phyloP scores from a whole-genome alignment of 1,140 invertebrate genomes.

The Lysiphlebus fabarum region DNA sequence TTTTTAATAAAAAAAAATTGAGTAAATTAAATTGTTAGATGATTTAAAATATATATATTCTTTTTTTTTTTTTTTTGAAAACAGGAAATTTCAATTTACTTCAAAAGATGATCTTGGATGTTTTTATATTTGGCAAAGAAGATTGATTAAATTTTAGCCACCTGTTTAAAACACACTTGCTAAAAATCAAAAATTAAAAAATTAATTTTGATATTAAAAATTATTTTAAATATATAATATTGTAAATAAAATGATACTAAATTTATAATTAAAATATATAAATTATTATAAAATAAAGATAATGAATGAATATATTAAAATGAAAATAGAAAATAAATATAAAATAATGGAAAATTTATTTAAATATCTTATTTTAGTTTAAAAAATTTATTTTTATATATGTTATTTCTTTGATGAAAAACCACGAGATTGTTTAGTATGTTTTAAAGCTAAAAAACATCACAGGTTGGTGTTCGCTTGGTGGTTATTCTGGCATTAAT shows the following conservation, averaged over 20 bases:
- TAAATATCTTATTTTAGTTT: no score
- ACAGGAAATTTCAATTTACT: slow-evolving; percentile 17
- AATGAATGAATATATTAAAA: no score
- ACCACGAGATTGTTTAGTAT: neutral
- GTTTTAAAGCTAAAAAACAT: slow-evolving; percentile 26
- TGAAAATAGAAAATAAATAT: no score
- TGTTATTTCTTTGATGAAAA: neutral
- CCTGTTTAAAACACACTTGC: slow-evolving; percentile 17
- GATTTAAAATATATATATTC: neutral
- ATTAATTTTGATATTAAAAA: no score
- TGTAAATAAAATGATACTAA: no score
- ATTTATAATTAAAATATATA: no score
- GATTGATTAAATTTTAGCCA: slow-evolving; percentile 14
- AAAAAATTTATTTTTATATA: no score
- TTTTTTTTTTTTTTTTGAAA: neutral
- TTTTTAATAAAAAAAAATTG: no score
- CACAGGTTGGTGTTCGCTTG: slow-evolving; percentile 54
- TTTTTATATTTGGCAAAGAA: slow-evolving; percentile 16
- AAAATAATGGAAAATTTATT: no score
- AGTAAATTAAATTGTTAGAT: neutral
- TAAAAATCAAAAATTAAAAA: no score
- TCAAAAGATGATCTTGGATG: slow-evolving; percentile 13
- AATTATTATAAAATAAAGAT: no score
- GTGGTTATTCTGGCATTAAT: slow-evolving; percentile 52
- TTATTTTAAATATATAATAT: no score